Base-by-base conservation (phyloP, 37 sponge, comb jelly and placozoan species). In the Chondrosia reniformis region DNA sequence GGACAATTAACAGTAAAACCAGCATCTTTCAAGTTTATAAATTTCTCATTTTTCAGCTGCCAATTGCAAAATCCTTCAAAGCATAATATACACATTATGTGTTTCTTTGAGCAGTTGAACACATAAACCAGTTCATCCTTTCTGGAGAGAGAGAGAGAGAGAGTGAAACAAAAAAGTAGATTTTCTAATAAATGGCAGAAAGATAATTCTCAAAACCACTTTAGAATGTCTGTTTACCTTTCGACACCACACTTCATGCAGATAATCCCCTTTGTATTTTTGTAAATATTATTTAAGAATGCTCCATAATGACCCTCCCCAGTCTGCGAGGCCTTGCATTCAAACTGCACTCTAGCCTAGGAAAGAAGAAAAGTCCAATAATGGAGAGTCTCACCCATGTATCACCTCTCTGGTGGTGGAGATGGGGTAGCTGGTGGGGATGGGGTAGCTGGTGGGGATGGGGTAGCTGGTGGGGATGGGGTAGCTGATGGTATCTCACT, bases 221-320 rank as follows among this genome's bases (percentile, higher is more conserved):
- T n/a, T n/a, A n/a, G n/a, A n/a, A n/a, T n/a, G n/a, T 15, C 52
- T 15, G 15, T 36, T 31, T 12, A 69, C 72, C 72, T 69, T 34
- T 34, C 41, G 24, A 40, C 43, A 30, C 72, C 72, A 69, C 72
- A 69, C 9, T 69, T 69, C 72, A 69, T 69, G 43, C 72, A 69
- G 5, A 34, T 69, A 39, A 69, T 25, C 4, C 72, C 72, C 15
- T 12, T 19, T 36, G 42, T 39, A 44, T 69, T 69, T 41, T 69
- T 3, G 1, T 25, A 44, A n/a, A 39, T n/a, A 25, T 69, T 44
- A 41, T 69, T 69, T 44, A 69, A 40, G 72, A 69, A 69, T 3
- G 72, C 72, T 4, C 72, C 72, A 36, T 24, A n/a, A 6, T 69
- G 72, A 6, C 44, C 36, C 1, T n/a, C 36, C 9, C 24, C 72